These are phyloP conservation scores for Horisme vitalbata DNA, from an alignment of 2,888 invertebrate genomes.

Conservation along the genomic window DNA sequence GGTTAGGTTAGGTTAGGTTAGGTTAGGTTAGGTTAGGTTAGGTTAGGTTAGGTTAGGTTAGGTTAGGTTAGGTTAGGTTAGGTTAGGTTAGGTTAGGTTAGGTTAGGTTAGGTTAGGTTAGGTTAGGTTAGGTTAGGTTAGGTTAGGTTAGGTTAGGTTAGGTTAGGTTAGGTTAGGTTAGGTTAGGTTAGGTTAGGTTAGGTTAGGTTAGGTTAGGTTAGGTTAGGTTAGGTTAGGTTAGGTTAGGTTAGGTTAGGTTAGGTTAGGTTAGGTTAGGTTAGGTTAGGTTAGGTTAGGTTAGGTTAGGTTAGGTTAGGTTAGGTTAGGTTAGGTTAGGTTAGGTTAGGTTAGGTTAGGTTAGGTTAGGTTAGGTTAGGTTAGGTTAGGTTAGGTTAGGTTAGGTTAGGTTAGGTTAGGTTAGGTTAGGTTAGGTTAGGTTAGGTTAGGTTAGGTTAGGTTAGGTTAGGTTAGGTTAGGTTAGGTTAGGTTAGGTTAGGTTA, in stretches of 20 bases:
- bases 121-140: background rate
- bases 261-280: background rate
- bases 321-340: background rate
- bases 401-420: background rate
- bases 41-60: background rate
- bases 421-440: background rate
- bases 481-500: background rate
- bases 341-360: background rate
- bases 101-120: background rate
- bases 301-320: background rate
- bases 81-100: background rate
- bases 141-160: background rate
- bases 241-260: background rate
- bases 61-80: background rate
- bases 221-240: background rate
- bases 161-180: background rate
- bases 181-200: background rate
- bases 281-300: background rate
- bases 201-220: background rate
- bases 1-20: background rate
- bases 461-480: background rate
- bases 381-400: background rate
- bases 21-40: background rate
- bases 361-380: background rate
- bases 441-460: background rate